Conservation (phyloP, 2,888 invertebrate genomes). For the Lithophane ornitopus region DNA sequence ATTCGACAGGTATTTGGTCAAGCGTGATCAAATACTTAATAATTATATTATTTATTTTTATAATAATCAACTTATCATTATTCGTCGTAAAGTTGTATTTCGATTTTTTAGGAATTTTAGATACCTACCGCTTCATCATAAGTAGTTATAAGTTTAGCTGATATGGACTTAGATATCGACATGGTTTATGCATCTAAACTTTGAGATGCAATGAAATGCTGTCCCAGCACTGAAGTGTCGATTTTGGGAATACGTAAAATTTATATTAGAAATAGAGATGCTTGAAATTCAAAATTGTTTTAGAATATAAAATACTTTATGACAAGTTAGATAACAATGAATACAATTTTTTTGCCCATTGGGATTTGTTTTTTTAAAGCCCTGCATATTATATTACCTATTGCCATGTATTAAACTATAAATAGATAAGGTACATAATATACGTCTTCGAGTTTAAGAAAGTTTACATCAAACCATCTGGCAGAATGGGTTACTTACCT, state of each 20-base stretch:
- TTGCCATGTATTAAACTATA: conserved; percentile 19
- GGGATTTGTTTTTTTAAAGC: conserved; percentile 14
- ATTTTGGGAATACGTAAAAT: conserved; percentile 1
- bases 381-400: neutral
- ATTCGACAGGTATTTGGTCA: conserved; percentile 56
- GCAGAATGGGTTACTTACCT: conserved; percentile 23
- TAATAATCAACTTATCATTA: conserved; percentile 6
- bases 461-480: conserved; percentile 24
- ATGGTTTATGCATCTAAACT: neutral
- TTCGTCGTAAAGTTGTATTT: conserved; percentile 1
- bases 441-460: conserved; percentile 23
- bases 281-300: neutral
- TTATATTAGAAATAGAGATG: neutral
- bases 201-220: neutral
- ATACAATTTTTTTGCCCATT: conserved; percentile 20
- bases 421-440: conserved; percentile 13
- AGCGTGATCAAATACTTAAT: conserved; percentile 38
- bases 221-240: neutral
- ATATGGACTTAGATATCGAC: neutral
- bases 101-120: conserved; percentile 17
- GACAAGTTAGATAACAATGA: conserved; percentile 19
- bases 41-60: conserved; percentile 27
- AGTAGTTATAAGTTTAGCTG: neutral
- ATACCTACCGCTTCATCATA: neutral
- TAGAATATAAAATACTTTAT: neutral